Percentiles rank a stretch among this genome's conserved stretches.
Evolutionary conservation across 2,113 vertebrate species (phyloP).

Genomic region (Tylochromis polylepis): DNA sequence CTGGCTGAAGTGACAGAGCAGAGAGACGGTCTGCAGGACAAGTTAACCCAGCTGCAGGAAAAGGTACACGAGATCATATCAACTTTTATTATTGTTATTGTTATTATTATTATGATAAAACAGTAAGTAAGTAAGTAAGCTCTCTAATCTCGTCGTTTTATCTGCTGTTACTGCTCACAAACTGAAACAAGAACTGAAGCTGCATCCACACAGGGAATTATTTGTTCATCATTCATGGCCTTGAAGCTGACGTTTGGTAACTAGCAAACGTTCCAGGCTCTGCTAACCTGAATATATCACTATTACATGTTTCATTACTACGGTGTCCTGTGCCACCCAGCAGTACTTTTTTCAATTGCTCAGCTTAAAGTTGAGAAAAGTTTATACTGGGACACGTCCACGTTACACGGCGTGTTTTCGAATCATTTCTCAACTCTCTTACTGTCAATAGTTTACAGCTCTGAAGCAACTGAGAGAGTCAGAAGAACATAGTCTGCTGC

Average conservation of each 20-base stretch:
- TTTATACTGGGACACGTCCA: background rate
- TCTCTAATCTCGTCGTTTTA: too few relatives aligned
- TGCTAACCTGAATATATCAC: background rate
- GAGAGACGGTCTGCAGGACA: constrained; percentile 75
- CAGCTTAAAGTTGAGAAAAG: background rate
- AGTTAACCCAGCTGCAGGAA: constrained; percentile 76
- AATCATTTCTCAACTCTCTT: background rate
- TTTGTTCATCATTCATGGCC: too few relatives aligned
- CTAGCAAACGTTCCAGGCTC: background rate
- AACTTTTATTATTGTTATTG: too few relatives aligned
- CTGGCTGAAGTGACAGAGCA: constrained; percentile 77
- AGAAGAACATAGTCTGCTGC: constrained; percentile 67
- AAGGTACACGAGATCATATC: constrained; percentile 69
- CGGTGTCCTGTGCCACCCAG: fast-evolving
- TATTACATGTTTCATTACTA: background rate
- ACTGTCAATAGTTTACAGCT: constrained; percentile 51
- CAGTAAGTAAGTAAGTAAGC: too few relatives aligned
- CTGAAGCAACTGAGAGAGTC: constrained; percentile 66
- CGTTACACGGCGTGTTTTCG: background rate
- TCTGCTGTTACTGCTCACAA: too few relatives aligned
- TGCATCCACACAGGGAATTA: too few relatives aligned
- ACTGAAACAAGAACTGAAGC: too few relatives aligned
- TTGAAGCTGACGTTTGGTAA: background rate
- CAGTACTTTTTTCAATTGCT: background rate
- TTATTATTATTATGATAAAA: too few relatives aligned